phyloP scores from a whole-genome alignment of 2,113 vertebrate species.

The Ceratotherium simum region DNA sequence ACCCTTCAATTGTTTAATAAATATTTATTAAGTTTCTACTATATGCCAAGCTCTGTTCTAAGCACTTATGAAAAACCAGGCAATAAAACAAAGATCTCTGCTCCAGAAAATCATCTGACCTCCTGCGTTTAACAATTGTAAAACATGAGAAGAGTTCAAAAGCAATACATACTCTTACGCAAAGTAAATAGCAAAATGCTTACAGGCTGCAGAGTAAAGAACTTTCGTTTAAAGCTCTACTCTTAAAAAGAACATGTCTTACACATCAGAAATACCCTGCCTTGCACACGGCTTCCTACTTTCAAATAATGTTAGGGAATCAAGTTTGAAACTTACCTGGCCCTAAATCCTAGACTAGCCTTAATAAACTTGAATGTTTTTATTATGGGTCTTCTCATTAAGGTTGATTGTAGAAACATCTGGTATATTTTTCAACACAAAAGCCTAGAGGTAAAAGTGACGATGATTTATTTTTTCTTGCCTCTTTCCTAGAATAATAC shows the following conservation, averaged over 20 bases:
- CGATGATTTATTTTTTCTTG: neutral
- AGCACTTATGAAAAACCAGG: neutral
- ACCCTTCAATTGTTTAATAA: neutral
- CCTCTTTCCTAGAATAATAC: slow-evolving; percentile 23
- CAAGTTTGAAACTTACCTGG: slow-evolving; percentile 1
- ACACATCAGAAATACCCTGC: neutral
- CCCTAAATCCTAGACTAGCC: neutral
- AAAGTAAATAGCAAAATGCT: slow-evolving; percentile 44
- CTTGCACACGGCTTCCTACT: neutral
- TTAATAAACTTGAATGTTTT: slow-evolving; percentile 1
- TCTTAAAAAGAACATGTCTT: neutral
- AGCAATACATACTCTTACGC: neutral
- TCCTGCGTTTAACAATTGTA: slow-evolving; percentile 45
- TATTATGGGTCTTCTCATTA: neutral
- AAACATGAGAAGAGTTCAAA: slow-evolving; percentile 18
- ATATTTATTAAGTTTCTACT: slow-evolving; percentile 32
- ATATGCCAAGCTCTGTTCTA: neutral
- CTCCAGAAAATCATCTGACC: neutral
- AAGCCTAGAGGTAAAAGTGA: slow-evolving; percentile 38
- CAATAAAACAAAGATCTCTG: slow-evolving; percentile 18
- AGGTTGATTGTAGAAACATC: neutral
- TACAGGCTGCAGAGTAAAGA: neutral
- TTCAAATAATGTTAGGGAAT: slow-evolving; percentile 34
- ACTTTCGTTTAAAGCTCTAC: neutral
- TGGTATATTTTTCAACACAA: slow-evolving; percentile 32